Base-by-base conservation (phyloP, 1,140 invertebrate genomes). In the Drosophila leontia region DNA sequence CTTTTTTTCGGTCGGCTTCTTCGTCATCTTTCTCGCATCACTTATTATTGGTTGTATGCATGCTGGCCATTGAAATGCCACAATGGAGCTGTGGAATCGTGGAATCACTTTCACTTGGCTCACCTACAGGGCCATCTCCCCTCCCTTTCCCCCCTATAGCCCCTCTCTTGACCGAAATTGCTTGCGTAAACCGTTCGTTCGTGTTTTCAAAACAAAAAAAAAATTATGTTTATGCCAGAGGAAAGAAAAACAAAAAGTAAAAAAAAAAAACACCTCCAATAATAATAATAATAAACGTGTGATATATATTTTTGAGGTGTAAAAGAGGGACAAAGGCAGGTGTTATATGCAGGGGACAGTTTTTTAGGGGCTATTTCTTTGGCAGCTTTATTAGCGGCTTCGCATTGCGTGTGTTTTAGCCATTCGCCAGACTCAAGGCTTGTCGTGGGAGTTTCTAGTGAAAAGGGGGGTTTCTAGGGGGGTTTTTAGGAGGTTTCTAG, bases 171-270 rank as follows among this genome's bases (percentile, higher is more conserved):
- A 42, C 64, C 68, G 23, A 67, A 77, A 65, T 62, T 47, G 59
- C 84, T 88, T 87, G 84, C 84, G 84, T 87, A 87, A 87, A 88
- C 60, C 74, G 53, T 56, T 56, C 53, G 53, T 77, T 87, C 72
- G 83, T 63, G 39, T 47, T 71, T 78, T 55, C 29, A 50, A 81
- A 80, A 83, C 44, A 42, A 53, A 51, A 65, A 55, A 48, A 56
- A 67, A 47, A 61, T 29, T 44, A 69, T 65, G 45, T 65, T 65
- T 68, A 63, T 76, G 60, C 39, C 58, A 59, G 63, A 67, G 51
- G 68, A 78, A 64, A 42, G 41, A 35, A 59, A 53, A 67, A 29
- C 26, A 29, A 59, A 12, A 41, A 1, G 39, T 45, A 61, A 55
- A 58, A 39, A 35, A 60, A 15, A 42, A 55, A n/a, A 39, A 74